Evolutionary conservation across 2,113 vertebrate species (phyloP).

Genomic region (Corythornis vintsioides): DNA sequence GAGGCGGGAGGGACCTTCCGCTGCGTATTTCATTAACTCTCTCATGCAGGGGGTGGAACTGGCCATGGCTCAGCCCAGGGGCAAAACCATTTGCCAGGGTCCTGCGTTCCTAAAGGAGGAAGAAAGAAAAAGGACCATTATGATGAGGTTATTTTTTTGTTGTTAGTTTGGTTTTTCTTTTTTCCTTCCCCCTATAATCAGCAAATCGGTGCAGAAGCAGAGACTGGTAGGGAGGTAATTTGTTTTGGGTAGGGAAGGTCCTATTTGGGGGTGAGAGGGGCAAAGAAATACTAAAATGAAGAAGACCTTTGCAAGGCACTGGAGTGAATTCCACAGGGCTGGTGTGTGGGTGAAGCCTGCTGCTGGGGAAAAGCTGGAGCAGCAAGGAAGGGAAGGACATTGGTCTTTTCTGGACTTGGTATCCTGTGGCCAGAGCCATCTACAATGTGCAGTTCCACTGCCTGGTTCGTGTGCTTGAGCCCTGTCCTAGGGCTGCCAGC

Average conservation of each 20-base stretch:
- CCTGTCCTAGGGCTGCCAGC: not conserved
- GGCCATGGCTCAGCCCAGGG: constrained; percentile 58
- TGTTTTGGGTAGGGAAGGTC: not conserved
- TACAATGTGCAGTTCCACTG: not conserved
- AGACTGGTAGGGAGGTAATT: not conserved
- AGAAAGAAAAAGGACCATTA: constrained; percentile 44
- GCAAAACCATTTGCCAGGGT: constrained; percentile 61
- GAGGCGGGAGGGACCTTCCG: constrained; percentile 2
- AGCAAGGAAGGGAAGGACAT: not conserved
- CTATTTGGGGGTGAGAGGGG: not conserved
- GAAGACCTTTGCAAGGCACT: not conserved
- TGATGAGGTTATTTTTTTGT: not conserved
- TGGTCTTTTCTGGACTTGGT: not conserved
- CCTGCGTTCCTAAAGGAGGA: constrained; percentile 25
- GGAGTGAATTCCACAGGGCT: not conserved
- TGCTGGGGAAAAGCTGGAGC: not conserved
- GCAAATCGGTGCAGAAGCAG: not conserved
- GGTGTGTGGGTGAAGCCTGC: not conserved
- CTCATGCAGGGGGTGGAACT: constrained; percentile 42
- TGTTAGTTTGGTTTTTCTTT: not conserved
- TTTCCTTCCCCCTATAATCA: not conserved
- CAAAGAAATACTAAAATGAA: not conserved
- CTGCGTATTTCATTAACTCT: constrained; percentile 53
- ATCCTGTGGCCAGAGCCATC: not conserved
- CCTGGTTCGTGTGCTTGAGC: not conserved